These are phyloP conservation scores for Morpho achilles DNA, from an alignment of 2,888 invertebrate genomes.

Conservation along the genomic window DNA sequence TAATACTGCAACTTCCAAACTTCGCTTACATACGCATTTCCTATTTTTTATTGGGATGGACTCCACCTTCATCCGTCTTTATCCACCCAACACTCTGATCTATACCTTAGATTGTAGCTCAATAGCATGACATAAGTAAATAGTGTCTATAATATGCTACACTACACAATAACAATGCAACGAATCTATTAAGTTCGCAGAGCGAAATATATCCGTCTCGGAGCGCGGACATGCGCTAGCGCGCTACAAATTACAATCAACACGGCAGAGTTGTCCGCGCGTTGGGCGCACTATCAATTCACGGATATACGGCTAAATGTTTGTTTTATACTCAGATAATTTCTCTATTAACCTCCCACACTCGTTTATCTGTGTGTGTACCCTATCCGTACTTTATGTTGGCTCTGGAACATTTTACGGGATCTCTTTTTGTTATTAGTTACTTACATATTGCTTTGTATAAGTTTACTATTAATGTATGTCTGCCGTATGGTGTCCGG, in stretches of 20 bases:
- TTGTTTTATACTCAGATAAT: constrained; percentile 69
- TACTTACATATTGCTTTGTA: too few relatives aligned
- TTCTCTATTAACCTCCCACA: constrained; percentile 66
- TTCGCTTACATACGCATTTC: too few relatives aligned
- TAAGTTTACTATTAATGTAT: too few relatives aligned
- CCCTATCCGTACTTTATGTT: background rate
- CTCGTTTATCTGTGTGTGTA: constrained; percentile 11
- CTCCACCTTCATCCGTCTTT: too few relatives aligned
- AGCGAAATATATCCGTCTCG: constrained; percentile 34
- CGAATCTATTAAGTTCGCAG: constrained; percentile 9
- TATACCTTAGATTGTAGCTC: too few relatives aligned
- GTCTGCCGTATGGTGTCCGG: too few relatives aligned
- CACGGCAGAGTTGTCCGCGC: constrained; percentile 69
- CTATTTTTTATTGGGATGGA: too few relatives aligned
- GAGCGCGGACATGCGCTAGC: constrained; percentile 61
- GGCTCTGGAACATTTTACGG: too few relatives aligned
- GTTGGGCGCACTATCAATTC: constrained; percentile 72
- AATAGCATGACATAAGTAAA: too few relatives aligned
- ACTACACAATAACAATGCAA: constrained; percentile 9
- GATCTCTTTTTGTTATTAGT: too few relatives aligned
- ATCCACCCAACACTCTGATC: too few relatives aligned
- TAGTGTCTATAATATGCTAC: background rate
- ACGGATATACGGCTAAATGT: constrained; percentile 52
- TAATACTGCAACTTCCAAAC: too few relatives aligned
- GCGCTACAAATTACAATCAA: constrained; percentile 79